Evolutionary conservation across 2,888 invertebrate genomes (phyloP).

Genomic region (Drosophila koepferae): DNA sequence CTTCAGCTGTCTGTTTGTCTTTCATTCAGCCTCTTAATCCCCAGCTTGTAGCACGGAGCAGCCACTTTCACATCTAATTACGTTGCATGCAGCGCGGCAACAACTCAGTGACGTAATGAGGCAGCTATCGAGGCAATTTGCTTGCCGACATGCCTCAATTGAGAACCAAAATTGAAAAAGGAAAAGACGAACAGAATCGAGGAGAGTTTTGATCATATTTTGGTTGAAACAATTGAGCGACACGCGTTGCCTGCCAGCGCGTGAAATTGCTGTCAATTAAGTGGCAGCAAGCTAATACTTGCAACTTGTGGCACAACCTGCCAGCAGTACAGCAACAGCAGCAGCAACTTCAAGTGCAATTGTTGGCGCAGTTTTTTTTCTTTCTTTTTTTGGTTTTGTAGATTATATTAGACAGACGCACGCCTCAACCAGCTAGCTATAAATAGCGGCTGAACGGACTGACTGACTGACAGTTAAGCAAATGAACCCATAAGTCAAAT

Average conservation of each 20-base stretch:
- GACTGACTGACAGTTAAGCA: constrained; percentile 70
- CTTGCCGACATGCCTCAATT: constrained; percentile 77
- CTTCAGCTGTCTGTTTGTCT: constrained; percentile 25
- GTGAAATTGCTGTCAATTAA: constrained; percentile 80
- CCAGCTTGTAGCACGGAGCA: constrained; percentile 24
- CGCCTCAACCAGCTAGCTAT: constrained; percentile 44
- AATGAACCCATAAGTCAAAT: constrained; percentile 84
- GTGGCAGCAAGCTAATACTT: constrained; percentile 19
- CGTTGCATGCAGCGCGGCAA: constrained; percentile 53
- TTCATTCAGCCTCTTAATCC: constrained; percentile 40
- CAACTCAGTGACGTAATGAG: constrained; percentile 83
- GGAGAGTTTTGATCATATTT: constrained; percentile 65
- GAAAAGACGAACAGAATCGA: neutral
- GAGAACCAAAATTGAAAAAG: constrained; percentile 71
- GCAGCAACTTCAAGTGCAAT: constrained; percentile 41
- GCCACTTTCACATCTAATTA: constrained; percentile 64
- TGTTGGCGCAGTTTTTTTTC: constrained; percentile 2
- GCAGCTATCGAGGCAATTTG: constrained; percentile 76
- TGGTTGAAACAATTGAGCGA: constrained; percentile 82
- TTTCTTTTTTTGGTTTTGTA: constrained; percentile 4
- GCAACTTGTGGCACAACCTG: constrained; percentile 46
- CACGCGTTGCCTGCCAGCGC: constrained; percentile 62
- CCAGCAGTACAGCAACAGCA: constrained; percentile 2
- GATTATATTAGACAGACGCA: constrained; percentile 19
- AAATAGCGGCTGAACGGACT: constrained; percentile 54